Evolutionary conservation across 2,888 invertebrate genomes (phyloP).

Genomic region (Parasteatoda lunata): DNA sequence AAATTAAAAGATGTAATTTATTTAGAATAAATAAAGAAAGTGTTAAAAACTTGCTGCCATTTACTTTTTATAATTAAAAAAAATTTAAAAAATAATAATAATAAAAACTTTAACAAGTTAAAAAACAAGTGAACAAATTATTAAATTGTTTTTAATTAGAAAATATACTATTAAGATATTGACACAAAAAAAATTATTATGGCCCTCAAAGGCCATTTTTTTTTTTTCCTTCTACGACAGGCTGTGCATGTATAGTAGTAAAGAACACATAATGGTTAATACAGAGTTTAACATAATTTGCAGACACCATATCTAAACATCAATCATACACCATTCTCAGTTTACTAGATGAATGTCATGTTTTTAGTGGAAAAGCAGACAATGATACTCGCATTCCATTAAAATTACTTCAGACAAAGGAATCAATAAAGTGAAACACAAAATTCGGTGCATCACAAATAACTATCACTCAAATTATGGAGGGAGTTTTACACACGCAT

Average conservation of each 20-base stretch:
- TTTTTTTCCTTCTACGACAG: background rate
- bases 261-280: background rate
- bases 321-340: slow-evolving; percentile 49
- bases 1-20: too few relatives aligned
- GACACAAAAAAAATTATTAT: background rate
- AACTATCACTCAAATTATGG: background rate
- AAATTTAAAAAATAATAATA: too few relatives aligned
- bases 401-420: slow-evolving; percentile 48
- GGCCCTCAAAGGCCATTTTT: too few relatives aligned
- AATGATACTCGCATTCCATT: slow-evolving; percentile 40
- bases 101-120: too few relatives aligned
- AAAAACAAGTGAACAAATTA: too few relatives aligned
- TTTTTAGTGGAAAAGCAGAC: slow-evolving; percentile 54
- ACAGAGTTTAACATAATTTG: slow-evolving; percentile 25
- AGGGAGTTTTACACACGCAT: too few relatives aligned
- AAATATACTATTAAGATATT: background rate
- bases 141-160: background rate
- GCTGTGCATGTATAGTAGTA: background rate
- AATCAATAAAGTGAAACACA: slow-evolving; percentile 28
- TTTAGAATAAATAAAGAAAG: too few relatives aligned
- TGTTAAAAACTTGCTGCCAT: too few relatives aligned
- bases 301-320: slow-evolving; percentile 40
- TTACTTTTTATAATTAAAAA: too few relatives aligned
- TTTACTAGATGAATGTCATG: slow-evolving; percentile 57
- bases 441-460: slow-evolving; percentile 3